Evolutionary conservation across 2,113 vertebrate genomes (phyloP), one percentile per base, ranked within the genome.

Genomic region (Cryptomyrus ogoouensis): DNA sequence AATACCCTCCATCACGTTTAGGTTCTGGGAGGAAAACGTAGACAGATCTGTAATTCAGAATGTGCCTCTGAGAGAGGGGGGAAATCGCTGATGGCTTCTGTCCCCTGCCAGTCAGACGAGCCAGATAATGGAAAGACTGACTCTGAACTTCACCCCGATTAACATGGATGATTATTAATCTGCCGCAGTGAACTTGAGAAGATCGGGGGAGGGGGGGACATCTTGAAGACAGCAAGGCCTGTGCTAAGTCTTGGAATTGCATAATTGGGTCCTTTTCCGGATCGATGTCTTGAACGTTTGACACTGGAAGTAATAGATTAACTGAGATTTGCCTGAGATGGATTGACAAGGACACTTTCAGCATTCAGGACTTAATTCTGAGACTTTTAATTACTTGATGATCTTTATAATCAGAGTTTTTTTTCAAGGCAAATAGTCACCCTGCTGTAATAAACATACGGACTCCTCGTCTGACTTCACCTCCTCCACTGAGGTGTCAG

Each of bases 161-260:
- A 95, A 93, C 94, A 94, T 93, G 91, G 92, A 93, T 93, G 95
- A 96, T 96, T 95, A 95, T 94, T 93, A 93, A 93, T 93, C 90
- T 93, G 92, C 94, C 92, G 91, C 90, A 8, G 87, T 94, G 93
- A 91, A 94, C 92, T 90, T 93, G 70, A 27, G 31, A 87, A 91
- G 91, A 90, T 89, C 5, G 6, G 7, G 83, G 92, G 35, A 0
- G 91, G 88, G 19, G 83, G 92, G 80, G 35, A 50, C 19, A 39
- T 91, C 91, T 85, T 89, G 93, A 56, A 92, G 85, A 93, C 89
- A 58, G 91, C 87, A 88, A 88, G 90, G 89, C 88, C 92, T 90
- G 91, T 93, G 88, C 91, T 93, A 93, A 94, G 91, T 91, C 91
- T 31, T 90, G 94, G 91, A 42, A 90, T 91, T 89, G 87, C 88